Evolutionary conservation across 2,888 invertebrate genomes (phyloP), one percentile per base, ranked within the genome.

Genomic region (Leptopilina myrica): DNA sequence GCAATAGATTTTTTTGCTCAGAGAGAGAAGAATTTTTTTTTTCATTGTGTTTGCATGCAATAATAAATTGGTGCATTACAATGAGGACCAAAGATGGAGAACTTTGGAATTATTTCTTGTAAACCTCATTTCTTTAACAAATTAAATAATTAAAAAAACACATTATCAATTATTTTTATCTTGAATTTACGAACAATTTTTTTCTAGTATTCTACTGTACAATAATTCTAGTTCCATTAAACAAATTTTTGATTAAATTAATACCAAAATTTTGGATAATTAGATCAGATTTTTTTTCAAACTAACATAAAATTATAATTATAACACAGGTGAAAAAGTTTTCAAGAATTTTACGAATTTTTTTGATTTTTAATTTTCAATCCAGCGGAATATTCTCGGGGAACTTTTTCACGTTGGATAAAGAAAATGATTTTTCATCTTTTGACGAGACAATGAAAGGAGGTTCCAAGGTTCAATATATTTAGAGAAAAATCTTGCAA

Each of bases 401-500:
- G 3, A 33, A 33, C 33, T 33, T 33, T 33, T 33, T 33, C 33
- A 33, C 33, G 33, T 33, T 2, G 33, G 33, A 33, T 20, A 20
- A 33, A 33, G 33, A 33, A 33, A 33, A 33, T 5, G 5, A 33
- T 3, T 33, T 33, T 33, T 33, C 33, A 33, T 33, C 33, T 33
- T 33, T 33, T 3, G 3, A 33, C 33, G 56, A 77, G 83, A 85
- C 84, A 84, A 81, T 78, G 81, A 80, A 59, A 33, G 49, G 49
- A 79, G 46, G 62, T 78, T 77, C 26, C n/a, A 62, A 73, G n/a
- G 59, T 66, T 56, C 8, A 78, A 20, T 20, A 20, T 20, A 20
- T 20, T 0, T 43, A 76, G 26, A 76, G 56, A 76, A 46, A 76
- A 9, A 33, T 49, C 15, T 76, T 46, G 76, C 11, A 64, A 66